Conservation (phyloP, 1,140 invertebrate genomes). For the Ips typographus region DNA sequence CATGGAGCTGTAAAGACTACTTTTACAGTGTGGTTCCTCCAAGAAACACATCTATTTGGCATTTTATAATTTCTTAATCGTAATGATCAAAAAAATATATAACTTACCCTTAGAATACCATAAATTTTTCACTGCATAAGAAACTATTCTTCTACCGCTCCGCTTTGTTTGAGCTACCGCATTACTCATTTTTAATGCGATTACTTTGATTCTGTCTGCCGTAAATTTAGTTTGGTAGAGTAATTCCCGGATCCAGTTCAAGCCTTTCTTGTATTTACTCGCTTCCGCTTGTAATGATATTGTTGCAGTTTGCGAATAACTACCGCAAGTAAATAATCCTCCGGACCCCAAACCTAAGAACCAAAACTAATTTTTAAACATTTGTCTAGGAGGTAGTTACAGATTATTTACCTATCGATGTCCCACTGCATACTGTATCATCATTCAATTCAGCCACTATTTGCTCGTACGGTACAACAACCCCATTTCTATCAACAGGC, state of each 20-base stretch:
- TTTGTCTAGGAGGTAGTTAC: neutral
- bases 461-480: constrained; percentile 67
- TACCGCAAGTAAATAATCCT: constrained; percentile 54
- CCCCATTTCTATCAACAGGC: constrained; percentile 60
- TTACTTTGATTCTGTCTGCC: constrained; percentile 71
- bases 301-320: constrained; percentile 61
- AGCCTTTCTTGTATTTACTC: constrained; percentile 71
- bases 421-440: constrained; percentile 65
- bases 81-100: constrained; percentile 1
- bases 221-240: constrained; percentile 72
- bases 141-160: constrained; percentile 61
- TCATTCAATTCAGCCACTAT: constrained; percentile 74
- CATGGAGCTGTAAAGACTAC: too few relatives aligned
- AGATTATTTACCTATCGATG: constrained; percentile 61
- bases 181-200: constrained; percentile 74
- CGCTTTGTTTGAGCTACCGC: constrained; percentile 72
- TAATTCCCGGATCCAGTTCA: constrained; percentile 76
- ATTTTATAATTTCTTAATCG: too few relatives aligned
- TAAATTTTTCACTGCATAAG: constrained; percentile 64
- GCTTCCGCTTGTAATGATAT: constrained; percentile 67
- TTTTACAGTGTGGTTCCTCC: too few relatives aligned
- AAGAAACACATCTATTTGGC: too few relatives aligned
- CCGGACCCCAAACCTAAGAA: constrained; percentile 34
- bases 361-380: neutral
- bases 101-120: constrained; percentile 61